phyloP scores from a whole-genome alignment of 2,113 vertebrate genomes.

The Alethe diademata region DNA sequence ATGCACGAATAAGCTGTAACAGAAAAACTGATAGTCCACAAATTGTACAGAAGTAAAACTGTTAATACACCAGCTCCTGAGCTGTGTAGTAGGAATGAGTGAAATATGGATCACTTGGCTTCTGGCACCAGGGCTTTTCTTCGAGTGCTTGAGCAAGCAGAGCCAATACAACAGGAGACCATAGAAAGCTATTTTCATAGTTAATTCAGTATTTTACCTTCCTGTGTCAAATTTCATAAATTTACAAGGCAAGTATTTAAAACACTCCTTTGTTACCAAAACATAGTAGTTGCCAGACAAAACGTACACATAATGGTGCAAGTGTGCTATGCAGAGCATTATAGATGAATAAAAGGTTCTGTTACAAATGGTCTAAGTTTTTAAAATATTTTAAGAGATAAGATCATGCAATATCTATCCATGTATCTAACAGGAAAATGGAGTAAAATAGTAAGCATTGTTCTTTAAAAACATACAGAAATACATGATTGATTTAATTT shows the following conservation, averaged over 20 bases:
- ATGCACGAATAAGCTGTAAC: background rate
- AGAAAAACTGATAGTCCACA: background rate
- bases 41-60: background rate
- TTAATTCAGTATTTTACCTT: background rate
- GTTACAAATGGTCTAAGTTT: fast-evolving
- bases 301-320: background rate
- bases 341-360: background rate
- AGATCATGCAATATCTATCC: background rate
- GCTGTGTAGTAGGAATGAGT: background rate
- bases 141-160: background rate
- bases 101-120: fast-evolving
- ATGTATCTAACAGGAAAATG: background rate
- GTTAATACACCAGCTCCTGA: background rate
- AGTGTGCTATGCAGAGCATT: background rate
- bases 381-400: background rate
- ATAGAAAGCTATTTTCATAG: background rate
- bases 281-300: background rate
- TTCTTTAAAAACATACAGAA: background rate
- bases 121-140: background rate
- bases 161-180: background rate
- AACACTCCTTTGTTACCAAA: background rate
- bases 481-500: background rate
- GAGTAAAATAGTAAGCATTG: background rate
- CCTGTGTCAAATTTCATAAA: background rate
- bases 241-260: background rate